A percentile compares a stretch with the other conserved stretches of the same genome.
Conservation (phyloP, 2,113 vertebrate species). For the Cololabis saira region DNA sequence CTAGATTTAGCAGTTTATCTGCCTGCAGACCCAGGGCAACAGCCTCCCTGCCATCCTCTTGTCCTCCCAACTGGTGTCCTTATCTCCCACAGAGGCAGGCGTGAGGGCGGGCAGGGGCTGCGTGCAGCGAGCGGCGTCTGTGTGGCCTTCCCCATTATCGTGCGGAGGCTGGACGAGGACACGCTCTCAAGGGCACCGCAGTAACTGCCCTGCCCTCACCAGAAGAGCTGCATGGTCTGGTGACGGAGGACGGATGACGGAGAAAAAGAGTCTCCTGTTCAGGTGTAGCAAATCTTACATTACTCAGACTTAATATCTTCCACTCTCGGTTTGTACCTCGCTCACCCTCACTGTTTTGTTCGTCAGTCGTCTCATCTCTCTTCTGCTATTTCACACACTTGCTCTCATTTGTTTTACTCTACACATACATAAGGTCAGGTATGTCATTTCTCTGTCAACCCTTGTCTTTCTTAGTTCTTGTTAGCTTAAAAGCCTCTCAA, state of each 20-base stretch:
- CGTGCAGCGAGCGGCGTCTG: constrained; percentile 16
- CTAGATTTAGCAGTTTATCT: constrained; percentile 21
- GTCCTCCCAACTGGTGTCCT: constrained; percentile 42
- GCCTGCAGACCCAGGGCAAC: constrained; percentile 12
- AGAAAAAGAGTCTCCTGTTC: constrained; percentile 12
- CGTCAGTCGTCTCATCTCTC: not conserved
- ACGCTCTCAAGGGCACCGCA: constrained; percentile 69
- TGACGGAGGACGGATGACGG: constrained; percentile 30
- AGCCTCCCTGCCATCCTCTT: constrained; percentile 12
- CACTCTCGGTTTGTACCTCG: not conserved
- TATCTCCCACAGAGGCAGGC: constrained; percentile 61
- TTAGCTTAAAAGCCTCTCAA: constrained; percentile 19
- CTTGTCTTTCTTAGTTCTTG: constrained; percentile 10
- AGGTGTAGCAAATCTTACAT: not conserved
- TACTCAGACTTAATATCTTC: not conserved
- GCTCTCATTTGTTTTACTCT: constrained; percentile 7
- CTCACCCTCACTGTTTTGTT: not conserved
- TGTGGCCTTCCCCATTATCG: constrained; percentile 61
- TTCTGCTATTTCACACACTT: not conserved
- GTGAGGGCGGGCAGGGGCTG: constrained; percentile 48
- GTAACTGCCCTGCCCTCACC: constrained; percentile 45
- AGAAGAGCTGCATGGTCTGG: constrained; percentile 46
- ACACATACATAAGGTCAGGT: not conserved
- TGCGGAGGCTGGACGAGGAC: constrained; percentile 46
- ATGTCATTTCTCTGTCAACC: constrained; percentile 15